phyloP scores from a whole-genome alignment of 2,797 vertebrate species.

The Danio kyathit region DNA sequence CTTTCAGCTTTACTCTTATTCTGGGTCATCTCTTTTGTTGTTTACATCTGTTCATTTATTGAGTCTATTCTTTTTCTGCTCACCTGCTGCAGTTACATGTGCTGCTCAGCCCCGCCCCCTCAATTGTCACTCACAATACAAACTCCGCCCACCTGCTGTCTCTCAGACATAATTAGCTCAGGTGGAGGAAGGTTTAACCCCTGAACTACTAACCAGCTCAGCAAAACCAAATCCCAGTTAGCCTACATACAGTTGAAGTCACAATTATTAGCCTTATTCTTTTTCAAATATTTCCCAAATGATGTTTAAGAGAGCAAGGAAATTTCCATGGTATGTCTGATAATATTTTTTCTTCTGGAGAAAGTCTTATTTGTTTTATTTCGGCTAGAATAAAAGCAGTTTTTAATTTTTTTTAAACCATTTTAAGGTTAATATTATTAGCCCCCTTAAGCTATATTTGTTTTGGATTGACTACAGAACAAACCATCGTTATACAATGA shows the following conservation, averaged over 20 bases:
- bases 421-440: too few relatives aligned
- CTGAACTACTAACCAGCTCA: slow-evolving; percentile 25
- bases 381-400: too few relatives aligned
- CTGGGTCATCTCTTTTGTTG: slow-evolving; percentile 14
- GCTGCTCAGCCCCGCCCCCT: slow-evolving; percentile 4
- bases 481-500: too few relatives aligned
- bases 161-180: neutral
- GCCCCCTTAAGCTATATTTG: too few relatives aligned
- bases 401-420: too few relatives aligned
- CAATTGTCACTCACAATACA: slow-evolving; percentile 11
- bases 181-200: neutral
- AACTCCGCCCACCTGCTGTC: slow-evolving; percentile 18
- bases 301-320: too few relatives aligned
- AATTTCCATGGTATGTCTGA: too few relatives aligned
- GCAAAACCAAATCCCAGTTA: neutral
- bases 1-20: neutral
- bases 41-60: slow-evolving; percentile 28
- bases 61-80: slow-evolving; percentile 57
- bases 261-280: too few relatives aligned
- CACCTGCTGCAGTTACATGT: slow-evolving; percentile 46
- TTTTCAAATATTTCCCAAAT: too few relatives aligned
- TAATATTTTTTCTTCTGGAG: too few relatives aligned
- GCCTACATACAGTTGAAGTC: neutral
- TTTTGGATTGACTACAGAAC: too few relatives aligned
- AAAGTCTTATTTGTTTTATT: too few relatives aligned